Evolutionary conservation across 2,888 invertebrate genomes (phyloP).

Genomic region (Pachydiplax longipennis): DNA sequence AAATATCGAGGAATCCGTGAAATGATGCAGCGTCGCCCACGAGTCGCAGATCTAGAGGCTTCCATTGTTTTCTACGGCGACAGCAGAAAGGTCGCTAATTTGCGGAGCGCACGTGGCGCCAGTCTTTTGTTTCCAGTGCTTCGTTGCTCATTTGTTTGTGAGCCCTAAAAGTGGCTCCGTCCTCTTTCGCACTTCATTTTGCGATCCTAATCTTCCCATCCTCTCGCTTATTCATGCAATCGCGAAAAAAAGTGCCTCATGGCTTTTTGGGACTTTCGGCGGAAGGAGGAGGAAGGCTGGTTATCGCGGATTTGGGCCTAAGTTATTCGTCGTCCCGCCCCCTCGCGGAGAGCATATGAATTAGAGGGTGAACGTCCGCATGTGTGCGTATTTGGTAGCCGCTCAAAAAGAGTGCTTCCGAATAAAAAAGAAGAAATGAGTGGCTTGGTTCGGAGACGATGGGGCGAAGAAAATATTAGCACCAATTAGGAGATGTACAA

Average conservation of each 20-base stretch:
- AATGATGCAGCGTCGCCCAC: no score
- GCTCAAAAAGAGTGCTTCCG: background rate
- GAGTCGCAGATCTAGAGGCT: no score
- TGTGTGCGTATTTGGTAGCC: background rate
- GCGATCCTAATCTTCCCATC: background rate
- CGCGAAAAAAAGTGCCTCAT: background rate
- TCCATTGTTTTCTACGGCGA: background rate
- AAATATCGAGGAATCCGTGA: no score
- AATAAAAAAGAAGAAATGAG: background rate
- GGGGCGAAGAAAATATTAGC: background rate
- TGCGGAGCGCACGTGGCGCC: background rate
- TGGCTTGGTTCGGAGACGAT: background rate
- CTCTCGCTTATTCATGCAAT: background rate
- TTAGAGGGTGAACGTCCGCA: background rate
- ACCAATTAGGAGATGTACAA: background rate
- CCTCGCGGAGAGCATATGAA: background rate
- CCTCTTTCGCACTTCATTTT: background rate
- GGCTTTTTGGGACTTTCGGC: background rate
- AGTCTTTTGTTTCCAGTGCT: background rate
- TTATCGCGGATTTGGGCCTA: background rate
- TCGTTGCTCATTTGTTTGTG: background rate
- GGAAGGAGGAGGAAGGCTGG: background rate
- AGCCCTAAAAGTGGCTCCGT: background rate
- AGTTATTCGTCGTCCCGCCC: background rate
- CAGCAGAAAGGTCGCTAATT: background rate